A percentile compares a stretch with the other conserved stretches of the same genome.
Evolutionary conservation across 2,888 invertebrate species (phyloP).

Genomic region (Parthenolecanium corni): DNA sequence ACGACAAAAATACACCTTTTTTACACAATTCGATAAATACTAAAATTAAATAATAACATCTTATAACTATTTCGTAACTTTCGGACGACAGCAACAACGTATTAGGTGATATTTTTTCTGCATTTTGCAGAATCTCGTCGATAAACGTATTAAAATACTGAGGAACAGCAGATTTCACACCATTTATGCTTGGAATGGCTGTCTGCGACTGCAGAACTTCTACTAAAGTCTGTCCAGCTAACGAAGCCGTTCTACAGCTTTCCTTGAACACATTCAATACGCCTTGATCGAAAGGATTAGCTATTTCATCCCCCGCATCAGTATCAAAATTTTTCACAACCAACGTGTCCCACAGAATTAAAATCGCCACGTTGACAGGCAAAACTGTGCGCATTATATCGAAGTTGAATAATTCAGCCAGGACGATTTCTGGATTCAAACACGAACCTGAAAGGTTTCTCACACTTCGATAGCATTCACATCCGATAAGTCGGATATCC

Average conservation of each 20-base stretch:
- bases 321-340: not conserved
- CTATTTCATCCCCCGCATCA: not conserved
- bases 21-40: too few species aligned
- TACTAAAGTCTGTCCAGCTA: not conserved
- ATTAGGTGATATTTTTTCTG: too few species aligned
- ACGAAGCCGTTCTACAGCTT: not conserved
- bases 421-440: not conserved
- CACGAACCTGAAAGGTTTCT: too few species aligned
- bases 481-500: slow-evolving; percentile 6
- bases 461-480: not conserved
- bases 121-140: too few species aligned
- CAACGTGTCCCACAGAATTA: not conserved
- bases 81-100: too few species aligned
- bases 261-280: not conserved
- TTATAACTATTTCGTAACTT: too few species aligned
- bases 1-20: too few species aligned
- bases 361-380: not conserved
- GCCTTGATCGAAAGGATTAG: slow-evolving; percentile 20
- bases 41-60: too few species aligned
- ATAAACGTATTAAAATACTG: too few species aligned
- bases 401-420: not conserved
- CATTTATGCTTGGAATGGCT: too few species aligned
- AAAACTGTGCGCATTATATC: not conserved
- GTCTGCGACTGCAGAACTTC: too few species aligned
- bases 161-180: too few species aligned